Percentiles rank a stretch among this genome's conserved stretches.
Evolutionary conservation across 2,888 invertebrate species (phyloP).

Genomic region (Glyphotaelius pellucidus): DNA sequence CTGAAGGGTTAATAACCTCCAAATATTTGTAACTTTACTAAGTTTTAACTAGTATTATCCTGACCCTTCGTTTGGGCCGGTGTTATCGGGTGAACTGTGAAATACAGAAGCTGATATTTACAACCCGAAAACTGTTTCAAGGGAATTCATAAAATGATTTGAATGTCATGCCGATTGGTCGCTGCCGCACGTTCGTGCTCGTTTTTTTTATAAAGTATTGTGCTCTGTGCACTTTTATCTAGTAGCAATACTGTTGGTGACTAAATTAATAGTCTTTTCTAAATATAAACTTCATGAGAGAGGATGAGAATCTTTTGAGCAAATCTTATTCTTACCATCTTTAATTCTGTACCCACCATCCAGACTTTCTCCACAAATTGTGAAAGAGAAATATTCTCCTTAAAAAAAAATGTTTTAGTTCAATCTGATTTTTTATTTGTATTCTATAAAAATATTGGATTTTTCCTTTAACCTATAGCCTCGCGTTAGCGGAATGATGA

Average conservation of each 20-base stretch:
- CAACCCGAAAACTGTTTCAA: not conserved
- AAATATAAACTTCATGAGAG: no score
- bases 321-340: no score
- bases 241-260: not conserved
- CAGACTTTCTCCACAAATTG: no score
- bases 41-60: no score
- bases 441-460: not conserved
- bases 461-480: not conserved
- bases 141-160: not conserved
- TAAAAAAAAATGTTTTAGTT: not conserved
- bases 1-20: no score
- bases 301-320: no score
- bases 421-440: not conserved
- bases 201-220: no score
- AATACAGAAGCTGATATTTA: not conserved
- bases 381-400: not conserved
- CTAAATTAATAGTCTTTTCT: no score
- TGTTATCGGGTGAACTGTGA: not conserved
- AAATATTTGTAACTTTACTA: no score
- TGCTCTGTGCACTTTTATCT: not conserved
- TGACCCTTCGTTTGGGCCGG: no score
- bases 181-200: no score
- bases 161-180: not conserved
- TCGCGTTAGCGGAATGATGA: not conserved
- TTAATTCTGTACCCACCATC: no score